Evolutionary conservation across 2,888 invertebrate species (phyloP).

Genomic region (Branchellion lobata): DNA sequence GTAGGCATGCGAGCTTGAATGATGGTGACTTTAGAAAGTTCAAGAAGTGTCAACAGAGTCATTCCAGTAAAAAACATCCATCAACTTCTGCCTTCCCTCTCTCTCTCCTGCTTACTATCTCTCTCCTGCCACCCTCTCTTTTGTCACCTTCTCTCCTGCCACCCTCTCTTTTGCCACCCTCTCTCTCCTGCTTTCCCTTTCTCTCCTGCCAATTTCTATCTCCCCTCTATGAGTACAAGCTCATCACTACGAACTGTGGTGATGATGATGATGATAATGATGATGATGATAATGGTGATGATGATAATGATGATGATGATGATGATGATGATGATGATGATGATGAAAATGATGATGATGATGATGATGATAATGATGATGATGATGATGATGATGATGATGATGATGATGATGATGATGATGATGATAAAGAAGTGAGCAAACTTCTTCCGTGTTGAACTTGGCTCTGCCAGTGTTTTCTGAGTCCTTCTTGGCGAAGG

Average conservation of each 20-base stretch:
- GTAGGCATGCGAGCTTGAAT: too few species aligned
- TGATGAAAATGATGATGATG: slow-evolving; percentile 25
- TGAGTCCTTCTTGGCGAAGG: slow-evolving; percentile 37
- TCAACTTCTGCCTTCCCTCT: too few species aligned
- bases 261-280: slow-evolving; percentile 35
- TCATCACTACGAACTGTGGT: slow-evolving; percentile 8
- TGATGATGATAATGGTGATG: slow-evolving; percentile 26
- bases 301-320: slow-evolving; percentile 24
- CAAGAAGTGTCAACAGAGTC: too few species aligned
- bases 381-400: slow-evolving; percentile 29
- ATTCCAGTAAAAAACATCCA: too few species aligned
- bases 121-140: too few species aligned
- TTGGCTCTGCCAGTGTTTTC: slow-evolving; percentile 17
- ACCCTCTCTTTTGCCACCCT: too few species aligned
- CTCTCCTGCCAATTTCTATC: too few species aligned
- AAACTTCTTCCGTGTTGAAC: slow-evolving; percentile 35
- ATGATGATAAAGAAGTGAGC: too few species aligned
- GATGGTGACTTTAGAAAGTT: too few species aligned
- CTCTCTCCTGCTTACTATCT: too few species aligned
- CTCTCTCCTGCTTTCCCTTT: too few species aligned
- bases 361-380: slow-evolving; percentile 39
- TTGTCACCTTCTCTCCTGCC: too few species aligned
- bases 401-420: slow-evolving; percentile 7
- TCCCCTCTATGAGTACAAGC: not conserved
- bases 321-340: slow-evolving; percentile 32